Base-by-base conservation (phyloP, 2,888 invertebrate species). In the Mesorhabditis belari region DNA sequence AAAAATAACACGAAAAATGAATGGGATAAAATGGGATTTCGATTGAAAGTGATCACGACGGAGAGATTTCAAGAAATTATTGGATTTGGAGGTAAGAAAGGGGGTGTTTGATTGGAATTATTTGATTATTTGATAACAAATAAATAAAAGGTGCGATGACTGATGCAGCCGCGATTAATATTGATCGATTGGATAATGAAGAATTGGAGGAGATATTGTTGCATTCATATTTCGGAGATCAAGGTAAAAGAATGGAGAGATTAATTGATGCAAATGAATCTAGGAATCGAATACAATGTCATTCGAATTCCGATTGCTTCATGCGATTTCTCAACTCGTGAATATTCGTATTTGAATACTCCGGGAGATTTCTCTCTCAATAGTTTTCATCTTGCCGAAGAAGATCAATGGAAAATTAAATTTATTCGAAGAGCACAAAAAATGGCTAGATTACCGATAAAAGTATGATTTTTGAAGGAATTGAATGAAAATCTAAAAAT, bases 231-330 rank as follows among this genome's bases (percentile, higher is more conserved):
- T 66, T 66, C 58, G 62, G 63, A 24, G 53, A 49, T 19, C 51
- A 60, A 28, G 67, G 65, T 55, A 19, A 21, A 12, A 17, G 23
- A 17, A 25, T 23, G n/a, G 17, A 6, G 9, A 55, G 12, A 24
- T n/a, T n/a, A n/a, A 25, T 25, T n/a, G 5, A n/a, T n/a, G n/a
- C n/a, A n/a, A 29, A 17, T 9, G n/a, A 19, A 44, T 58, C 27
- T 50, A 61, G 58, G 61, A 23, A 19, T 69, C 4, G 66, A 65
- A 49, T 69, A 66, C 51, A 69, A 57, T 26, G 79, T 92, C 69
- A 87, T 88, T 51, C 85, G 92, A 52, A 86, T 91, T 4, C 89
- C 92, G 0, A 89, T 92, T 61, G 92, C 87, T 0, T 90, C 91
- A 5, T 86, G 87, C 58, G 93, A 93, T 82, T 92, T 92, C 82